Conservation (phyloP, 2,888 invertebrate species). For the Drosophila aldrichi region DNA sequence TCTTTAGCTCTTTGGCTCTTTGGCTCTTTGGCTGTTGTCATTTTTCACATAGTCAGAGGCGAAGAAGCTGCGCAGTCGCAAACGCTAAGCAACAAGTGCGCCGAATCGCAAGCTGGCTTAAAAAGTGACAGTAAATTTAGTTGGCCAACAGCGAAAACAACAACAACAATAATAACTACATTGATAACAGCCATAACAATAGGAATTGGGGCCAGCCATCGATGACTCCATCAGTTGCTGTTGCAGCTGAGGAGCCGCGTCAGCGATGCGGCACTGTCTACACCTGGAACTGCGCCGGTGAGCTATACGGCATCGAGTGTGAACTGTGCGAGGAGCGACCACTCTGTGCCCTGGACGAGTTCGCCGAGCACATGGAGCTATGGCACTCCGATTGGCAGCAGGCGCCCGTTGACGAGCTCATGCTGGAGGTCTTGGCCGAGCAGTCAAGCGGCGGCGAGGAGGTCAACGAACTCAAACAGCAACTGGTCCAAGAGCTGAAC, state of each 20-base stretch:
- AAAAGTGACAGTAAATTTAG: constrained; percentile 52
- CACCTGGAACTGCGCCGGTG: constrained; percentile 79
- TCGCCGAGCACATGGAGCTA: constrained; percentile 79
- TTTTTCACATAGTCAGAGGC: constrained; percentile 67
- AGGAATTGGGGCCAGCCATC: not conserved
- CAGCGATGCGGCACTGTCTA: constrained; percentile 77
- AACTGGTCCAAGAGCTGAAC: constrained; percentile 63
- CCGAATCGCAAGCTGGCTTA: constrained; percentile 41
- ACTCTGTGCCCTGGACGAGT: constrained; percentile 75
- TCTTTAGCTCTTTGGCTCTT: constrained; percentile 19
- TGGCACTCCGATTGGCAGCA: constrained; percentile 78
- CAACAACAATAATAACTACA: not conserved
- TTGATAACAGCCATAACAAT: constrained; percentile 6
- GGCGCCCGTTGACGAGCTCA: constrained; percentile 65
- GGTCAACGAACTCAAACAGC: constrained; percentile 68
- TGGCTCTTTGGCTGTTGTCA: constrained; percentile 38
- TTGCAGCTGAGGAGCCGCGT: constrained; percentile 40
- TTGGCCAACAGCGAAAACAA: constrained; percentile 4
- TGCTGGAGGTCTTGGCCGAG: constrained; percentile 71
- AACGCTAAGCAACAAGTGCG: constrained; percentile 46
- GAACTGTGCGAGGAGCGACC: constrained; percentile 79
- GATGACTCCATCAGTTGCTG: constrained; percentile 12
- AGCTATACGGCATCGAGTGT: constrained; percentile 79
- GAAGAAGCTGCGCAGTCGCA: constrained; percentile 70
- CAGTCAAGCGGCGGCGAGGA: constrained; percentile 57